A percentile compares a stretch with the other conserved stretches of the same genome.
Conservation (phyloP, 1,140 invertebrate genomes). For the Manduca sexta region DNA sequence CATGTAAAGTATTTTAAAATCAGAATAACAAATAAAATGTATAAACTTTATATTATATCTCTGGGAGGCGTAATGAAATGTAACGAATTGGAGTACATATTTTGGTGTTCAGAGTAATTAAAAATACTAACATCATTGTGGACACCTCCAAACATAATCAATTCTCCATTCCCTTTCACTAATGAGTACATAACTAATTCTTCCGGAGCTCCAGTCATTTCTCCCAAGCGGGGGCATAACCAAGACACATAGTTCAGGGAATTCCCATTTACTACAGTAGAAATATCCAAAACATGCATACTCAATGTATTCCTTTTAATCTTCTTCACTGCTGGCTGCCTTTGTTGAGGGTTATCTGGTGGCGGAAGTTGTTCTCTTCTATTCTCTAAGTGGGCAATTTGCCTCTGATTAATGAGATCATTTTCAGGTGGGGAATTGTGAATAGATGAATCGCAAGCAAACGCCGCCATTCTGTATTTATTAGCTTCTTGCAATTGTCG, state of each 20-base stretch:
- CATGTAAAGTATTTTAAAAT: neutral
- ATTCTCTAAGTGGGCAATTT: slow-evolving; percentile 64
- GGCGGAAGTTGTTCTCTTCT: slow-evolving; percentile 39
- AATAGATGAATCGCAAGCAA: slow-evolving; percentile 71
- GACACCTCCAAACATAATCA: slow-evolving; percentile 96
- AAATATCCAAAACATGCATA: slow-evolving; percentile 91
- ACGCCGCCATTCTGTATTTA: slow-evolving; percentile 75
- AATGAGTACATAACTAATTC: slow-evolving; percentile 93
- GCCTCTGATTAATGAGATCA: slow-evolving; percentile 64
- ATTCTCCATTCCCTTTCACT: slow-evolving; percentile 90
- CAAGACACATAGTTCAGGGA: slow-evolving; percentile 80
- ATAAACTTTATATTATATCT: slow-evolving; percentile 77
- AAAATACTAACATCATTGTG: slow-evolving; percentile 79
- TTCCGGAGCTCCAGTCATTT: slow-evolving; percentile 82
- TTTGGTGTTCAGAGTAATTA: slow-evolving; percentile 71
- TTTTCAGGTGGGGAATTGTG: slow-evolving; percentile 49
- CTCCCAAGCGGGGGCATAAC: slow-evolving; percentile 80
- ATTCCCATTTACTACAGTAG: slow-evolving; percentile 78
- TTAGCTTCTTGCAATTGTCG: slow-evolving; percentile 72
- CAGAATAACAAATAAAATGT: too few species aligned
- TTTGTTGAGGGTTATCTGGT: slow-evolving; percentile 36
- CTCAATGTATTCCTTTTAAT: slow-evolving; percentile 78
- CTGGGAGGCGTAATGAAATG: slow-evolving; percentile 85
- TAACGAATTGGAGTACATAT: slow-evolving; percentile 84
- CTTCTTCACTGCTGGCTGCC: slow-evolving; percentile 63